Base-by-base conservation (phyloP, 2,888 invertebrate species). In the Dryobotodes eremita region DNA sequence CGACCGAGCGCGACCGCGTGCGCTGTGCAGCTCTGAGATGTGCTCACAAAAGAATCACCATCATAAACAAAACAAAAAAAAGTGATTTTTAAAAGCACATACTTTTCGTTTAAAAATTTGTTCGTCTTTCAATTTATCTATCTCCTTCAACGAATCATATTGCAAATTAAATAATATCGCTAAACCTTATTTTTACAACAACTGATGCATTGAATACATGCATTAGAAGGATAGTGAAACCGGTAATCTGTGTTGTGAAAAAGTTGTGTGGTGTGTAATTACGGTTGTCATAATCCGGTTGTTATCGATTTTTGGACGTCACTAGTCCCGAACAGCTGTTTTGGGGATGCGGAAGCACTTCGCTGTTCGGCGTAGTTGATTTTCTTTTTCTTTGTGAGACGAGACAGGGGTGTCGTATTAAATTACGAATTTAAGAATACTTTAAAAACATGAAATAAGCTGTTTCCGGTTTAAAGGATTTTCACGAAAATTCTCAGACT, bases 301-400 rank as follows among this genome's bases (percentile, higher is more conserved):
- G 92, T 91, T 96, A 96, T 96, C 93, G 96, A 96, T 96, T 96
- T 93, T 92, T 92, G 86, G 91, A 90, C 93, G 90, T 92, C 93
- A 93, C 92, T 91, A 91, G 80, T 90, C 91, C 89, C 90, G 89
- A 96, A 95, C 96, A 97, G 96, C 96, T 97, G 96, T 94, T 96
- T 93, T 90, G 89, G 92, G 92, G 93, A 94, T 92, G 90, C 93
- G 93, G 91, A 93, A 92, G 91, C 90, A 89, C 86, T 89, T 80
- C 80, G 86, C 82, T 86, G 86, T 80, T 86, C 89, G 85, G 53
- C 50, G 71, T 74, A 73, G 75, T 80, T 69, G 20, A 72, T 82
- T 78, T 71, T 62, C 59, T 74, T 82, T 84, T 85, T 77, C 70
- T 59, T 76, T 76, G 73, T 80, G 74, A 68, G 59, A 79, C 72